Percentiles rank a stretch among this genome's conserved stretches.
These are phyloP conservation scores for Phoenicopterus ruber DNA, from an alignment of 2,113 vertebrate genomes.

Conservation along the genomic window DNA sequence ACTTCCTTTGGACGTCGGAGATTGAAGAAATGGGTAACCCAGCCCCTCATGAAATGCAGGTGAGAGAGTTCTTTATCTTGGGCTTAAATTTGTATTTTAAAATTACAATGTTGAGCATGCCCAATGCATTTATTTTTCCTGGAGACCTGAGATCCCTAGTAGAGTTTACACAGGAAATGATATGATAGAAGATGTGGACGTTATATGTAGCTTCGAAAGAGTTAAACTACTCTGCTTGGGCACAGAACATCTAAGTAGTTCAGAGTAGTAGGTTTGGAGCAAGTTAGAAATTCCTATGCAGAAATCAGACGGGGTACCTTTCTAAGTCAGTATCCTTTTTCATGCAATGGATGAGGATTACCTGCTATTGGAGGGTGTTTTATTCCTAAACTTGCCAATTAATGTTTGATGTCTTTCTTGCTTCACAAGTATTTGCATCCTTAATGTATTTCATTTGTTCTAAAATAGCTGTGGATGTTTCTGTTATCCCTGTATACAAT, in stretches of 20 bases:
- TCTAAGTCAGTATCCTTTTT: background rate
- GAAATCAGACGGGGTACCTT: background rate
- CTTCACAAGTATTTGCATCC: background rate
- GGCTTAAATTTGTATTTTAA: background rate
- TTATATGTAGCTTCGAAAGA: background rate
- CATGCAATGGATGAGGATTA: background rate
- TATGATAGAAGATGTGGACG: rapidly evolving
- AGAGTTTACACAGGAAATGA: background rate
- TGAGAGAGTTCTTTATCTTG: constrained; percentile 57
- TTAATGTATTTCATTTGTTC: background rate
- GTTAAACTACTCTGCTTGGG: background rate
- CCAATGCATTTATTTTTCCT: background rate
- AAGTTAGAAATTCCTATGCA: background rate
- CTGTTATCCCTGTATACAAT: background rate
- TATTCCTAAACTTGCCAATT: background rate
- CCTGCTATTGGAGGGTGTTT: background rate
- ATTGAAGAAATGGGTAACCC: constrained; percentile 92
- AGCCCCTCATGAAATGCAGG: constrained; percentile 85
- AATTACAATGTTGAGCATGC: background rate
- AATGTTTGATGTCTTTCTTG: background rate
- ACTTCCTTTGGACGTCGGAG: constrained; percentile 88
- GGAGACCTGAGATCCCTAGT: background rate
- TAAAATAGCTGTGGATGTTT: background rate
- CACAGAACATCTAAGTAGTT: background rate
- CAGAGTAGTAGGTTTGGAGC: background rate